Base-by-base conservation (phyloP, 2,113 vertebrate genomes). In the Prionailurus viverrinus region DNA sequence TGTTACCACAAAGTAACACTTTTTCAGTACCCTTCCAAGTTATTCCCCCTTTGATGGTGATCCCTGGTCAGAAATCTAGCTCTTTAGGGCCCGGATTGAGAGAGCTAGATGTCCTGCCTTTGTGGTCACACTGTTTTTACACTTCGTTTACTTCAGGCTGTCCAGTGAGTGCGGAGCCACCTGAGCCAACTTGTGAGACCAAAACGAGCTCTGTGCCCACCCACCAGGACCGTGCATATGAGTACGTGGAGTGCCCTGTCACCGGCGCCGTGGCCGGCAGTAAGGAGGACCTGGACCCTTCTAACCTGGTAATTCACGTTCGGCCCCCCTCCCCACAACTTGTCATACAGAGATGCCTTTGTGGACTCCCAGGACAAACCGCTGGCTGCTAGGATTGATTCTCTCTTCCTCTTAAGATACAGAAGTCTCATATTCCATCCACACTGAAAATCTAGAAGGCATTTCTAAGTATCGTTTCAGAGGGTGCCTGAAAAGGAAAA, bases 181-280 rank as follows among this genome's bases (percentile, higher is more conserved):
- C 97, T 71, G 97, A 95, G 45, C 9, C 19, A 0, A 39, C 68
- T 69, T 10, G 68, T 61, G 97, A 97, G 85, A 98, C 69, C 3
- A 86, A 96, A 86, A 84, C 63, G 0, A 21, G 89, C 65, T 84
- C 98, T 71, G 97, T 98, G 39, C 99, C 99, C 48, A 98, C 95
- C 25, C 99, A 99, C 98, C 99, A 99, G 15, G 99, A 99, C 53
- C 98, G 98, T 31, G 99, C 99, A 0, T 99, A 99, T 45, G 99
- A 99, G 84, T 99, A 99, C 55, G 99, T 99, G 73, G 98, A 98
- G 12, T 99, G 99, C 97, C 99, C 99, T 0, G 98, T 99, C 98
- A 99, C 96, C 9, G 98, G 98, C n/a, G 98, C 98, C 41, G 96
- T 89, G 51, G 95, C 97, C 33, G 91, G 76, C 36, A 48, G 91